Percentiles rank a stretch among this genome's conserved stretches.
Evolutionary conservation across 1,140 invertebrate genomes (phyloP).

Genomic region (Muscidifurax raptorellus): DNA sequence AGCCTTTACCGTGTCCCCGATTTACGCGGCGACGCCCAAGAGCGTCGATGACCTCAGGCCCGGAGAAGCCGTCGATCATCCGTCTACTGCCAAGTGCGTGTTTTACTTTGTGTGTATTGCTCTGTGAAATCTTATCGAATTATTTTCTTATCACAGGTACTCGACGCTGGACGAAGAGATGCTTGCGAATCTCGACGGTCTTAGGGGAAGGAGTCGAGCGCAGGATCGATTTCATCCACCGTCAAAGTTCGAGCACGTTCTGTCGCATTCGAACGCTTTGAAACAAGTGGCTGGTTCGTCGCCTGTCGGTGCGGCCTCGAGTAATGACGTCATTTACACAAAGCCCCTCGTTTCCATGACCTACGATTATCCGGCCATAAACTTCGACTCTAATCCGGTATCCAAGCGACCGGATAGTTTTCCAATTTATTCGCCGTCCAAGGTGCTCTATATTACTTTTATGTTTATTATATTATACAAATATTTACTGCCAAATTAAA

Average conservation of each 20-base stretch:
- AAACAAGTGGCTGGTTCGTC: slow-evolving; percentile 23
- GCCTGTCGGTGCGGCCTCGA: not conserved
- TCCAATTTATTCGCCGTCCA: slow-evolving; percentile 40
- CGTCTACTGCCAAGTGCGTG: slow-evolving; percentile 57
- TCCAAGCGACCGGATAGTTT: slow-evolving; percentile 35
- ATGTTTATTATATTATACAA: not conserved
- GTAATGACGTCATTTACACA: slow-evolving; percentile 48
- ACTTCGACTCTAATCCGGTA: slow-evolving; percentile 49
- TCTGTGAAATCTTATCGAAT: not conserved
- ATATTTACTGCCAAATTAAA: not conserved
- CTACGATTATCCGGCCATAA: slow-evolving; percentile 53
- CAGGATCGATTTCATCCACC: slow-evolving; percentile 69
- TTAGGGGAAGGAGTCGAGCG: slow-evolving; percentile 53
- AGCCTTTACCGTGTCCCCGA: slow-evolving; percentile 62
- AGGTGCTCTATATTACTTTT: slow-evolving; percentile 42
- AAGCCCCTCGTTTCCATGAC: slow-evolving; percentile 50
- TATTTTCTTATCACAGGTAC: slow-evolving; percentile 58
- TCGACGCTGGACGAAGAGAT: slow-evolving; percentile 64
- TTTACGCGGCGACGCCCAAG: slow-evolving; percentile 53
- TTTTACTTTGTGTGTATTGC: not conserved
- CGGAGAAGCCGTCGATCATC: slow-evolving; percentile 66
- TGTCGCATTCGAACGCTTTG: slow-evolving; percentile 54
- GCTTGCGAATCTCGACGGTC: slow-evolving; percentile 58
- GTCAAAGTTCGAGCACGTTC: slow-evolving; percentile 60
- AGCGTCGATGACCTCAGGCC: slow-evolving; percentile 53